A percentile compares a stretch with the other conserved stretches of the same genome.
Evolutionary conservation across 2,888 invertebrate genomes (phyloP).

Genomic region (Strigamia transsilvanica): DNA sequence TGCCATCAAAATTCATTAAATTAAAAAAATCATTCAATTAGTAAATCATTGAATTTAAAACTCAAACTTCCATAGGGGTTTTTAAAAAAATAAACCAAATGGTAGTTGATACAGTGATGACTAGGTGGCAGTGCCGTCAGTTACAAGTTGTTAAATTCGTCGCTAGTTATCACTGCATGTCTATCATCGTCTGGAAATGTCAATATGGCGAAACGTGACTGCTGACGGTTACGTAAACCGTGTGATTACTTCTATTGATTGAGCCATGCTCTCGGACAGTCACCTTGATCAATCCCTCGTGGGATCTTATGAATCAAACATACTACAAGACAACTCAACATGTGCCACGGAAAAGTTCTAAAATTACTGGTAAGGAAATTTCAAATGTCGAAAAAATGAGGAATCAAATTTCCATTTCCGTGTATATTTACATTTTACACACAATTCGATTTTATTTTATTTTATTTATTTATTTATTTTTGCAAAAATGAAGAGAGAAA

Average conservation of each 20-base stretch:
- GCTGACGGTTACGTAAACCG: neutral
- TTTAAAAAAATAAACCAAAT: too few species aligned
- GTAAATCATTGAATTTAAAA: too few species aligned
- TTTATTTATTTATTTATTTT: neutral
- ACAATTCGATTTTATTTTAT: neutral
- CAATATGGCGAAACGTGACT: conserved; percentile 38
- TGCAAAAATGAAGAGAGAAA: too few species aligned
- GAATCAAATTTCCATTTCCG: neutral
- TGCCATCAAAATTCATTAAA: too few species aligned
- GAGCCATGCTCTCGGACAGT: conserved; percentile 15
- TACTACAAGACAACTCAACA: neutral
- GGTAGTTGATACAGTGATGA: too few species aligned
- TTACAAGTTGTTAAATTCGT: neutral
- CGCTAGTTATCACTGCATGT: neutral
- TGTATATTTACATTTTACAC: neutral
- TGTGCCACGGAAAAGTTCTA: conserved; percentile 10
- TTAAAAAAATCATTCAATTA: too few species aligned
- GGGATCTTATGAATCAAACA: neutral
- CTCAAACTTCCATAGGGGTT: too few species aligned
- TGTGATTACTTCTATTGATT: conserved; percentile 13
- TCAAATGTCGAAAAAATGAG: neutral
- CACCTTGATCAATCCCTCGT: conserved; percentile 1
- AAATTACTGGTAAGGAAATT: conserved; percentile 20
- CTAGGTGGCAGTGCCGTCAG: neutral
- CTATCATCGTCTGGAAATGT: neutral